Evolutionary conservation across 1,140 invertebrate species (phyloP).

Genomic region (Nephila pilipes): DNA sequence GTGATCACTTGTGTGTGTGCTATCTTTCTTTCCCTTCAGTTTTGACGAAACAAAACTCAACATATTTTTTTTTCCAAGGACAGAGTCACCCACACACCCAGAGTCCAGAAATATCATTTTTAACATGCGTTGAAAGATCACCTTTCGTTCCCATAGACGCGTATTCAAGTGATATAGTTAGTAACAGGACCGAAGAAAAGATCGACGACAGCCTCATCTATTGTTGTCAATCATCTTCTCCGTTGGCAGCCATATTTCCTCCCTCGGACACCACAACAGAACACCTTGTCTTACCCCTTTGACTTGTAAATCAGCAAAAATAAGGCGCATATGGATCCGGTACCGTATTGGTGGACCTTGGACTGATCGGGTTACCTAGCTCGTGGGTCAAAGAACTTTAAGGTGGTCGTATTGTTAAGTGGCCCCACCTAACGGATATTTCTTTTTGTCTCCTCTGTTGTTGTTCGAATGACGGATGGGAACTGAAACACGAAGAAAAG

Average conservation of each 20-base stretch:
- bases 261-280: background rate
- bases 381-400: constrained; percentile 47
- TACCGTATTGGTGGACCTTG: background rate
- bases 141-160: background rate
- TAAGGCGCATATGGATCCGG: constrained; percentile 54
- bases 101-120: background rate
- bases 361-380: constrained; percentile 49
- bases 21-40: too few relatives aligned
- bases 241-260: constrained; percentile 36
- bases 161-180: constrained; percentile 40
- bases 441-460: constrained; percentile 10
- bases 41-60: too few relatives aligned
- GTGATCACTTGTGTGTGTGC: too few relatives aligned
- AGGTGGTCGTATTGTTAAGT: constrained; percentile 22
- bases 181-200: background rate
- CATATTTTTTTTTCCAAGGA: too few relatives aligned
- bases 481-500: constrained; percentile 13
- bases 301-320: constrained; percentile 53
- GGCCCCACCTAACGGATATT: constrained; percentile 51
- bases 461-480: constrained; percentile 25
- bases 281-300: constrained; percentile 35
- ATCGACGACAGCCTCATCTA: constrained; percentile 25
- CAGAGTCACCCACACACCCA: background rate
- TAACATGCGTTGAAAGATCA: background rate
- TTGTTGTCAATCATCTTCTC: constrained; percentile 59